Conservation (phyloP, 2,113 vertebrate genomes). For the Callaeas wilsoni region DNA sequence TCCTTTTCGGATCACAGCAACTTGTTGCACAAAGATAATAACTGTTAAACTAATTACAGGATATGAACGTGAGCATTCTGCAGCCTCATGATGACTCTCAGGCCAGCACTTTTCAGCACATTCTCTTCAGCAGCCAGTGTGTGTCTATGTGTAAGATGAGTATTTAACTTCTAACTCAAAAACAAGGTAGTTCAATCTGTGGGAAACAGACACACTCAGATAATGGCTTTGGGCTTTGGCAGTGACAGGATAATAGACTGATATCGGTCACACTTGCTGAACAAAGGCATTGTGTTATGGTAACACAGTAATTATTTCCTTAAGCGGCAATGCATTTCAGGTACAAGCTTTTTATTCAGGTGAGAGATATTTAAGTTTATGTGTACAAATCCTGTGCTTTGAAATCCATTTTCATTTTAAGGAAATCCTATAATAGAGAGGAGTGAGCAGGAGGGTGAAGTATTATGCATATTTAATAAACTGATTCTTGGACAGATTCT, state of each 20-base stretch:
- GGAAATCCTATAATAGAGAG: neutral
- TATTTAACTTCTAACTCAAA: neutral
- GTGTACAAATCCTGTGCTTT: neutral
- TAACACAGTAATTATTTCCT: neutral
- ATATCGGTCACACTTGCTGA: neutral
- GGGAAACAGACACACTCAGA: neutral
- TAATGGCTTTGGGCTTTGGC: neutral
- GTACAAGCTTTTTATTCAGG: neutral
- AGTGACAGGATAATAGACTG: neutral
- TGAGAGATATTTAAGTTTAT: neutral
- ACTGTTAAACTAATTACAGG: neutral
- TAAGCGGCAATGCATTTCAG: neutral
- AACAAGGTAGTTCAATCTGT: neutral
- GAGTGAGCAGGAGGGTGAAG: neutral
- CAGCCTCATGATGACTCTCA: neutral
- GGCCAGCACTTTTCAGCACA: neutral
- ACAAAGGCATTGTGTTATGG: neutral
- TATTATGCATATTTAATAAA: neutral
- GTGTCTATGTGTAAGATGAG: neutral
- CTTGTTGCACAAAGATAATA: neutral
- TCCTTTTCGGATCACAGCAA: neutral
- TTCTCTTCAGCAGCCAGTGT: neutral
- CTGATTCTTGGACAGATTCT: neutral
- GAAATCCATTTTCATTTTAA: neutral
- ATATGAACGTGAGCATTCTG: neutral